Base-by-base conservation (phyloP, 2,113 vertebrate genomes). In the Calypte anna region DNA sequence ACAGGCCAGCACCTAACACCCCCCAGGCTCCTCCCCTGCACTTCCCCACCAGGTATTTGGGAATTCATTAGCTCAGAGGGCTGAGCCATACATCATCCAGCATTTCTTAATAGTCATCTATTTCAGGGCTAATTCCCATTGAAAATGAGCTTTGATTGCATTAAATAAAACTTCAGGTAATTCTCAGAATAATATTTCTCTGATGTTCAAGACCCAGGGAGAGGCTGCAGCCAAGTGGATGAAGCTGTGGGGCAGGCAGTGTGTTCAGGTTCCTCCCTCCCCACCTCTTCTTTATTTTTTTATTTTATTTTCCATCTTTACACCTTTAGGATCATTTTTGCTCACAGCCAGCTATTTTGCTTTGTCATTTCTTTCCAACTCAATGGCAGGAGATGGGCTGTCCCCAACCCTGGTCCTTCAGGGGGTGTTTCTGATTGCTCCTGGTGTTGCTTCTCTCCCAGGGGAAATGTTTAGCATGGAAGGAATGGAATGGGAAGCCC, bases 351-450 rank as follows among this genome's bases (percentile, higher is more conserved):
- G 76, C 31, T 9, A 1, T 87, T 83, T 61, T 14, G 9, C 80
- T 80, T 81, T 78, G 61, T 72, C 28, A 85, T 98, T 98, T 98
- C 97, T 97, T 93, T 66, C 97, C 79, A 90, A 96, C 97, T 97
- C 96, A 94, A 98, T 91, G 79, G 96, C 94, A 82, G 90, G 94
- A 96, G 94, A 93, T 50, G 91, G 97, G 96, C 95, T 96, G 89
- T 59, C 53, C 94, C 82, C 97, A 94, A 96, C 97, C 96, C 94
- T 95, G 95, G 97, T 97, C 96, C 94, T 93, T 90, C 75, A 16
- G 82, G 91, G 94, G 97, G 94, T 40, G 95, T 61, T 96, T 86
- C 80, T 93, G 96, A 95, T 94, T 88, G 81, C 53, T 43, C 51
- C 63, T 59, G 95, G 95, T 54, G 80, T 90, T 94, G 94, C 95